Percentiles rank a stretch among this genome's conserved stretches.
Conservation (phyloP, 2,113 vertebrate species). For the Fregata magnificens region DNA sequence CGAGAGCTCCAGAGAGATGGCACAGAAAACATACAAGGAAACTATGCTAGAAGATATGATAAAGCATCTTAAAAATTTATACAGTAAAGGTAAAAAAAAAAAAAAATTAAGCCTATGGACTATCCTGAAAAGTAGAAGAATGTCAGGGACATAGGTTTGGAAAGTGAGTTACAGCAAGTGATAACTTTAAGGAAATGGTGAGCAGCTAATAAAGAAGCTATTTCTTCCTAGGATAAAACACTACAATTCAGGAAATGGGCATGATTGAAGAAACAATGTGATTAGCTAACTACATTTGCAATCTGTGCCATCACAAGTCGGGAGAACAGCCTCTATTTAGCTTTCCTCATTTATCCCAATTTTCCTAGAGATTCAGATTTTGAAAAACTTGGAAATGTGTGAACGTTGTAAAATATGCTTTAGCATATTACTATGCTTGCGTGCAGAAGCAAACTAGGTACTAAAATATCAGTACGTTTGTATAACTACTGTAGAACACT, state of each 20-base stretch:
- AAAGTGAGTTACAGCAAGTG: background rate
- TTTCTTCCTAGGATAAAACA: background rate
- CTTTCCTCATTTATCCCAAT: background rate
- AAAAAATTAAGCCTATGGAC: background rate
- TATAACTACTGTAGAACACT: background rate
- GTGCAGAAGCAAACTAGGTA: background rate
- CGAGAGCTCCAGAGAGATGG: background rate
- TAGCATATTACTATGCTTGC: background rate
- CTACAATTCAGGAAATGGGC: background rate
- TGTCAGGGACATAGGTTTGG: background rate
- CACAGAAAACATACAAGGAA: background rate
- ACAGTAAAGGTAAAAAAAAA: background rate
- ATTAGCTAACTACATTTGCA: background rate
- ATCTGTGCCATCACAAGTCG: background rate
- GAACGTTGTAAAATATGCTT: background rate
- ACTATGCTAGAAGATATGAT: background rate
- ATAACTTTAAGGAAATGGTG: background rate
- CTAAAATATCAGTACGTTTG: background rate
- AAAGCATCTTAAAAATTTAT: background rate
- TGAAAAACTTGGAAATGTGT: background rate
- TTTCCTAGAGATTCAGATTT: background rate
- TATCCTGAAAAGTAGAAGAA: background rate
- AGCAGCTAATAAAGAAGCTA: background rate
- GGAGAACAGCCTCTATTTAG: background rate
- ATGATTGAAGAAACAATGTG: background rate